Evolutionary conservation across 2,113 vertebrate species (phyloP).

Genomic region (Eonycteris spelaea): DNA sequence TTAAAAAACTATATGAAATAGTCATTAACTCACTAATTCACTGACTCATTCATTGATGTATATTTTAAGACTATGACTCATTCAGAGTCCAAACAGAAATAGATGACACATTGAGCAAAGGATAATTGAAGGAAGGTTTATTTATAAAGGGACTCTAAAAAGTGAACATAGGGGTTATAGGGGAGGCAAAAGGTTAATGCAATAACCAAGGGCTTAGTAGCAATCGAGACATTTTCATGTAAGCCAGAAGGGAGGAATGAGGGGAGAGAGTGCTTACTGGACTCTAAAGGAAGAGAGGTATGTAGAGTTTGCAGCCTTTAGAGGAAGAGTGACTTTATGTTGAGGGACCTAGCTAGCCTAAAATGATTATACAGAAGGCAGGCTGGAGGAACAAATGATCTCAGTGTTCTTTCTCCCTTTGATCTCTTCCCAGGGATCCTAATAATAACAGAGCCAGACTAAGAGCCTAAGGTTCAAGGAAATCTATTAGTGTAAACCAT

Average conservation of each 20-base stretch:
- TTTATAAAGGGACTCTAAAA: not conserved
- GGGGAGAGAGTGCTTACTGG: not conserved
- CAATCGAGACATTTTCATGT: not conserved
- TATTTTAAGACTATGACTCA: constrained; percentile 25
- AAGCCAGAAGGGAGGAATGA: not conserved
- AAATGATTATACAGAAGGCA: not conserved
- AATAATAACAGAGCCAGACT: not conserved
- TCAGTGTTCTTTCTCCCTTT: not conserved
- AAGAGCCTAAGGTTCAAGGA: constrained; percentile 1
- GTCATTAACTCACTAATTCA: not conserved
- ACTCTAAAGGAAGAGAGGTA: not conserved
- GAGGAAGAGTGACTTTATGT: not conserved
- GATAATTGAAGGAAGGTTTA: not conserved
- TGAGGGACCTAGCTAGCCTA: not conserved
- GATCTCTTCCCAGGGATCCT: not conserved
- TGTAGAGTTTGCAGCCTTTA: not conserved
- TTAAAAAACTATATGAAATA: constrained; percentile 25
- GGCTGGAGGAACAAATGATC: not conserved
- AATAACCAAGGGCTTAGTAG: not conserved
- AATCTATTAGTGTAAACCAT: not conserved
- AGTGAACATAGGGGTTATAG: not conserved
- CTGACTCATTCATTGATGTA: not conserved
- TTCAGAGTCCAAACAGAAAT: not conserved
- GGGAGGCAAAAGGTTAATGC: not conserved
- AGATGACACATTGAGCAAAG: not conserved